Evolutionary conservation across 2,888 invertebrate species (phyloP), one percentile per base, ranked within the genome.

Genomic region (Drosophila mercatorum): DNA sequence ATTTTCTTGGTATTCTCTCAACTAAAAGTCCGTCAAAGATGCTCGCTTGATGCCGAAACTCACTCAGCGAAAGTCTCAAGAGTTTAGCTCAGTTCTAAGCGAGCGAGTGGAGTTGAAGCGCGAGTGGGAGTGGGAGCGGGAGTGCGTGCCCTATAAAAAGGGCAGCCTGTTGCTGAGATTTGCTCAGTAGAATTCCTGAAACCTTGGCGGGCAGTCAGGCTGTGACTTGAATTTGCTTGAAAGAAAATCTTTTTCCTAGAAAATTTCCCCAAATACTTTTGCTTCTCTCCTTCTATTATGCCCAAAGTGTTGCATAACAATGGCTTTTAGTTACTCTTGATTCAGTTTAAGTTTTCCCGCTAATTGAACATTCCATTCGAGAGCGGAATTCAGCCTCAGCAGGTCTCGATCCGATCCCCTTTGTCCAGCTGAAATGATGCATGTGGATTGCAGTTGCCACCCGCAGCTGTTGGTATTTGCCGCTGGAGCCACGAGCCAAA

Each of bases 401-500:
- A 41, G 61, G 43, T 26, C 49, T 17, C 49, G 31, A 51, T 31
- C 49, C 51, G 56, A 60, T 56, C 47, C 44, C 41, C 38, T 52
- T 47, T 38, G 28, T n/a, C 22, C n/a, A 26, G 22, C 43, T 38
- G 41, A 43, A 52, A 28, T 62, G 67, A 78, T 59, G 47, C 57
- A 67, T 28, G 41, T 36, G 26, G 5, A 47, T 43, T 28, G 14
- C 22, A 14, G 5, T 31, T 59, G 17, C 59, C 59, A 31, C 59
- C 59, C 72, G 59, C 61, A 55, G 57, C 57, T 63, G 55, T 46
- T 68, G 62, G 38, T 60, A 56, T 72, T 74, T 52, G 68, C 28
- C 17, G 12, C 22, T 7, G 59, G 41, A 49, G 74, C 89, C 89
- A 88, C 87, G 89, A 87, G 83, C 76, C 83, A 88, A 89, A 88